phyloP scores from a whole-genome alignment of 2,888 invertebrate species.

The Falcaria lacertinaria region DNA sequence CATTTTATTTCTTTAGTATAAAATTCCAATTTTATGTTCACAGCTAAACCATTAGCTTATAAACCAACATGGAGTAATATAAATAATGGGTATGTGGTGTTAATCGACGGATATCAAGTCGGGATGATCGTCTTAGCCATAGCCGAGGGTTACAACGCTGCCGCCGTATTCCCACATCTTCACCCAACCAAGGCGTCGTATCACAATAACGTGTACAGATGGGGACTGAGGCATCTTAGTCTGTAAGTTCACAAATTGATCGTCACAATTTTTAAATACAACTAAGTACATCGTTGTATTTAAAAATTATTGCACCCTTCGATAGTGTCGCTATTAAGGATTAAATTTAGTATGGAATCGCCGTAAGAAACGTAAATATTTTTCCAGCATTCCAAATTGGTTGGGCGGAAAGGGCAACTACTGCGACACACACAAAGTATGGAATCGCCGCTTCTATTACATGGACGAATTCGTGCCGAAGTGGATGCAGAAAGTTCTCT shows the following conservation, averaged over 20 bases:
- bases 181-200: constrained; percentile 42
- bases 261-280: no score
- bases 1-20: no score
- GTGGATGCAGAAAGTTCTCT: constrained; percentile 39
- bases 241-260: constrained; percentile 39
- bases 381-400: constrained; percentile 48
- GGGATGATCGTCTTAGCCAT: constrained; percentile 41
- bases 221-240: constrained; percentile 48
- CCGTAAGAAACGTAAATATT: no score
- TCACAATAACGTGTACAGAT: constrained; percentile 51
- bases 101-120: constrained; percentile 43
- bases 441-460: constrained; percentile 50
- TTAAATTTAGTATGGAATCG: no score
- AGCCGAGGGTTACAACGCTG: constrained; percentile 9
- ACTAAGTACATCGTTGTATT: no score
- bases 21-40: background rate
- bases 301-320: no score
- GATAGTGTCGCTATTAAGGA: no score
- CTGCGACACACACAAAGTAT: constrained; percentile 45
- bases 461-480: constrained; percentile 52
- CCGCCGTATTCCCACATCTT: constrained; percentile 27
- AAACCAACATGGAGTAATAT: constrained; percentile 33
- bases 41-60: background rate
- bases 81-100: constrained; percentile 32
- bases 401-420: constrained; percentile 42